phyloP scores from a whole-genome alignment of 1,140 invertebrate species.

The Cyclargus thomasi region DNA sequence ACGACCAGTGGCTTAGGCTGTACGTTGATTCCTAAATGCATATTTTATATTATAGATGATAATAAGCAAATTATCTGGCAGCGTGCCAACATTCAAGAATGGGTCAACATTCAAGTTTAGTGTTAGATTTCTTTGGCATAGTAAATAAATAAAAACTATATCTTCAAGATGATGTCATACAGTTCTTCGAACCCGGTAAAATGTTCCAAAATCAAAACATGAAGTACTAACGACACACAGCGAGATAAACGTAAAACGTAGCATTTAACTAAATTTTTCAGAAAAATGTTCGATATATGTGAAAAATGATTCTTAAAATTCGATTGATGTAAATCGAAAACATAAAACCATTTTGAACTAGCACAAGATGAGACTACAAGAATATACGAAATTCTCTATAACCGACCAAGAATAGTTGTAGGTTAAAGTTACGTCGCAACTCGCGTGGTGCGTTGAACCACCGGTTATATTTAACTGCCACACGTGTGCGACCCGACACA shows the following conservation, averaged over 20 bases:
- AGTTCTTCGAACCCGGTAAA: not conserved
- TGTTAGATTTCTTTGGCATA: not conserved
- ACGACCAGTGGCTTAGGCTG: too few species aligned
- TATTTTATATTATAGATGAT: too few species aligned
- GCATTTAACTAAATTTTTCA: not conserved
- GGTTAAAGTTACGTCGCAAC: conserved; percentile 52
- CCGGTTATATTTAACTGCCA: conserved; percentile 70
- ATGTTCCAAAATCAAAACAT: not conserved
- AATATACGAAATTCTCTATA: conserved; percentile 15
- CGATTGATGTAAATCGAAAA: not conserved
- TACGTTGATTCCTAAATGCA: too few species aligned
- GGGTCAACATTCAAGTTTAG: not conserved
- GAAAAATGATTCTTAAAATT: not conserved
- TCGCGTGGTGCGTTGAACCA: conserved; percentile 65
- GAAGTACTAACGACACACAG: too few species aligned
- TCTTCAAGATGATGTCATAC: not conserved
- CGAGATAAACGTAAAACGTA: too few species aligned
- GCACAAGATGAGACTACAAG: not conserved
- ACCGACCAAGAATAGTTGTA: conserved; percentile 36
- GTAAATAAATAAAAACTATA: too few species aligned
- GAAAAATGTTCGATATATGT: not conserved
- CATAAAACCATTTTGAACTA: not conserved
- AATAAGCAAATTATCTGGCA: not conserved
- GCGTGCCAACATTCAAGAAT: not conserved
- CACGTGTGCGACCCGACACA: conserved; percentile 57